phyloP scores from a whole-genome alignment of 92 coral and sea anemone species.

The Phenganax stokvisi region DNA sequence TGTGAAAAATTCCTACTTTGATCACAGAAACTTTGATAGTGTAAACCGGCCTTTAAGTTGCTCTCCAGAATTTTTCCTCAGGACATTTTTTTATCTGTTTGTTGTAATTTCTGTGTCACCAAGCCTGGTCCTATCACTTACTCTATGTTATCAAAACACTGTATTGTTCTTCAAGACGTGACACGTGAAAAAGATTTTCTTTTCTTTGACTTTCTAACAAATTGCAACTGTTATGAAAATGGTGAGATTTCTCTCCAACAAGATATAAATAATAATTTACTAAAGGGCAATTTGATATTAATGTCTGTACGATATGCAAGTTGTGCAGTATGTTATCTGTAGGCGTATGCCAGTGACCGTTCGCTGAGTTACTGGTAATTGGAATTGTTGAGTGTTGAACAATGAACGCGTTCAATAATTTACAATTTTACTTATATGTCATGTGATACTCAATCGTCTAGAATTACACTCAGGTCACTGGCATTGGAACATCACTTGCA shows the following conservation, averaged over 20 bases:
- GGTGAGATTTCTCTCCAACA: neutral
- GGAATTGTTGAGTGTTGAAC: neutral
- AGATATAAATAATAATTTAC: neutral
- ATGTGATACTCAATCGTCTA: slow-evolving; percentile 9
- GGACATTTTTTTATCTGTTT: too few relatives aligned
- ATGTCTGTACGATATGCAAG: neutral
- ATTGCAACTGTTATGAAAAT: too few relatives aligned
- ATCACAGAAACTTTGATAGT: too few relatives aligned
- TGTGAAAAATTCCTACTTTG: too few relatives aligned
- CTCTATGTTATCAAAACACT: too few relatives aligned
- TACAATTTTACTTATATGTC: slow-evolving; percentile 11
- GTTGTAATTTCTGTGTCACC: too few relatives aligned
- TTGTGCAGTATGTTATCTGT: neutral
- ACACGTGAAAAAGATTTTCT: too few relatives aligned
- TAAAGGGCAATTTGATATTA: neutral
- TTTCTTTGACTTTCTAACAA: too few relatives aligned
- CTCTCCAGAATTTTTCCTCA: too few relatives aligned
- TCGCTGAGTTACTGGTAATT: neutral
- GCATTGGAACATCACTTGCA: neutral
- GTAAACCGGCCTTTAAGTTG: too few relatives aligned
- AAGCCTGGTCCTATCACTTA: too few relatives aligned
- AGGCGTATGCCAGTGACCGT: neutral
- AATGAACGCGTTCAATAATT: slow-evolving; percentile 1
- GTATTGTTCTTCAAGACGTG: too few relatives aligned
- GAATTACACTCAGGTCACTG: slow-evolving; percentile 3